Percentiles rank a stretch among this genome's conserved stretches.
These are phyloP conservation scores for Apaloderma vittatum DNA, from an alignment of 2,113 vertebrate species.

Conservation along the genomic window DNA sequence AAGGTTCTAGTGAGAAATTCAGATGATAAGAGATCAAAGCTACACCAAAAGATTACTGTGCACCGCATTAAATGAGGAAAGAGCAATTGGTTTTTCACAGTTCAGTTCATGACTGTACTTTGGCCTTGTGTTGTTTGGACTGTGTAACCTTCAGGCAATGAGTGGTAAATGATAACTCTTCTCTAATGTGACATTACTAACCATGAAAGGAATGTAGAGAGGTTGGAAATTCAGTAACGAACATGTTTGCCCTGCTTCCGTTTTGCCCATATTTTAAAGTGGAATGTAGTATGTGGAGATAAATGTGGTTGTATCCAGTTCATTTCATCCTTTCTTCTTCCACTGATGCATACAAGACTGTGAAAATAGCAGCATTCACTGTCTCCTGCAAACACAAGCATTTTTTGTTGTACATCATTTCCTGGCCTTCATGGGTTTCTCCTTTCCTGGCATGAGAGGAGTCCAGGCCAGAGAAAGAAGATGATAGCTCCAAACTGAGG, in stretches of 20 bases:
- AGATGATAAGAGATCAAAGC: conserved; percentile 61
- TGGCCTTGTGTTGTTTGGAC: conserved; percentile 40
- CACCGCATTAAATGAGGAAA: not conserved
- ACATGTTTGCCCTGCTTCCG: not conserved
- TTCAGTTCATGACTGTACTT: conserved; percentile 53
- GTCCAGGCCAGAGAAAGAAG: not conserved
- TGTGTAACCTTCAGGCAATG: conserved; percentile 51
- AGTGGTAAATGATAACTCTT: conserved; percentile 54
- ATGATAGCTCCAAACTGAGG: not conserved
- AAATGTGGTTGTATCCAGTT: not conserved
- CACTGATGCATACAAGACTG: not conserved
- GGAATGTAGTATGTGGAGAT: not conserved
- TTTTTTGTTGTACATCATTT: not conserved
- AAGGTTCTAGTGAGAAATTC: not conserved
- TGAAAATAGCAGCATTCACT: not conserved
- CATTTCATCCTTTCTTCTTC: not conserved
- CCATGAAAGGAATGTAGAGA: conserved; percentile 40
- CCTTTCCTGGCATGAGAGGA: not conserved
- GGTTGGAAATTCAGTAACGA: not conserved
- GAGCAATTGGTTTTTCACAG: conserved; percentile 5
- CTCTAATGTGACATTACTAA: conserved; percentile 31
- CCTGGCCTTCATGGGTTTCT: not conserved
- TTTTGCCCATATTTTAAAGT: not conserved
- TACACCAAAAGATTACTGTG: not conserved
- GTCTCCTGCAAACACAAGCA: not conserved